Conservation (phyloP, 2,797 vertebrate species). For the Ispidina lecontei region DNA sequence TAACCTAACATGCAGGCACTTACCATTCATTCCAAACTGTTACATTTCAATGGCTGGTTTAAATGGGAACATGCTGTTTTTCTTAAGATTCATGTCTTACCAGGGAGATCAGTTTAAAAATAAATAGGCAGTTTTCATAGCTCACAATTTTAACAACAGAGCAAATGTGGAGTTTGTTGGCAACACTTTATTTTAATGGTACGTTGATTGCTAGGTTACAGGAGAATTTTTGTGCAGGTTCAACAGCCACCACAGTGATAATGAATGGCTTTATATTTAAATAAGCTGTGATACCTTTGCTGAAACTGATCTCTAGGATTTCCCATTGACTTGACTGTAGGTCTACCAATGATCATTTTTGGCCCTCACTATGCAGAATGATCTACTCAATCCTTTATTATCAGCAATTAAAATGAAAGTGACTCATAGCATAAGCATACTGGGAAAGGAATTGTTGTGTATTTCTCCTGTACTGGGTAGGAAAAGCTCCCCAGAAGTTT, state of each 20-base stretch:
- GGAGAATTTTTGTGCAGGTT: background rate
- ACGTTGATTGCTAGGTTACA: background rate
- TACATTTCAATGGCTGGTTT: slow-evolving; percentile 54
- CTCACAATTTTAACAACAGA: slow-evolving; percentile 43
- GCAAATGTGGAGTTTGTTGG: background rate
- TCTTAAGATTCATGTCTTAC: slow-evolving; percentile 33
- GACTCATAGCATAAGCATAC: background rate
- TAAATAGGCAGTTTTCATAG: slow-evolving; percentile 33
- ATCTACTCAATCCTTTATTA: background rate
- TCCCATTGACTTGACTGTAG: background rate
- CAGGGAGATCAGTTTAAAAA: slow-evolving; percentile 50
- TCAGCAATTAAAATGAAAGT: background rate
- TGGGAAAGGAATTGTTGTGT: background rate
- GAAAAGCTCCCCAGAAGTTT: background rate
- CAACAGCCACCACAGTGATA: background rate
- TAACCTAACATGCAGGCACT: slow-evolving; percentile 42
- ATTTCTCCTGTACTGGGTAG: background rate
- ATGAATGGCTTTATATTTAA: background rate
- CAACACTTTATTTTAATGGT: slow-evolving; percentile 70
- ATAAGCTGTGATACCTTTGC: background rate
- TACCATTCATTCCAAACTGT: slow-evolving; percentile 60
- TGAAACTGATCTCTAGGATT: background rate
- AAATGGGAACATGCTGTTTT: slow-evolving; percentile 46
- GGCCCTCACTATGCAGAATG: background rate
- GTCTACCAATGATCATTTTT: background rate